Evolutionary conservation across 1,140 invertebrate species (phyloP), one percentile per base, ranked within the genome.

Genomic region (Neodiprion fabricii): DNA sequence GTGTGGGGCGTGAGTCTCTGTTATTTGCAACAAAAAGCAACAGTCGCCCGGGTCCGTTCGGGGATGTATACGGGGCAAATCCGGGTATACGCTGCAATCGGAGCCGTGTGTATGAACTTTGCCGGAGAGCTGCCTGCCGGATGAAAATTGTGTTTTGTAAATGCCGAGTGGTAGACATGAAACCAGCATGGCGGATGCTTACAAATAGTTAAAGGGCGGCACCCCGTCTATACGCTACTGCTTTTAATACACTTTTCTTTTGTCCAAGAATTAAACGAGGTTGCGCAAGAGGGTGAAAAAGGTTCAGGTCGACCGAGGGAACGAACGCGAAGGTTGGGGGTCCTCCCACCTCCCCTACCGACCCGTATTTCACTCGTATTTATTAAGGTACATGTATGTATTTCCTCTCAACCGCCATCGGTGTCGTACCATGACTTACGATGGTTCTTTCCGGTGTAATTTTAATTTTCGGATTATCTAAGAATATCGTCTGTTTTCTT

Each of bases 161-260:
- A 85, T 83, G 83, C 80, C 80, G 81, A 83, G 82, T 9, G 79
- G 76, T 78, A 83, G 85, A 86, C 85, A 86, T 87, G 83, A 86
- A 85, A 86, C 83, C 85, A 84, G 85, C 84, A 87, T 87, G 86
- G 86, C 86, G 86, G 85, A 86, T 86, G 86, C 86, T 87, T 87
- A 85, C 86, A 87, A 87, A 87, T 85, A 87, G 85, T 87, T 85
- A 78, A 81, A 83, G 85, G 86, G 86, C 85, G 86, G 83, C 79
- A 79, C 79, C 78, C 82, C 80, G 75, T 77, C 76, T 79, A 76
- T 79, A 73, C 77, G 74, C 73, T 28, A 75, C 76, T 74, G 76
- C 74, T 76, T 77, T 76, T 75, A 79, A 79, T 77, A 76, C 72
- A 49, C 73, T 49, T 66, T 70, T 73, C 80, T 80, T 82, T 86